Conservation (phyloP, 2,888 invertebrate species). For the Drosophila birchii region DNA sequence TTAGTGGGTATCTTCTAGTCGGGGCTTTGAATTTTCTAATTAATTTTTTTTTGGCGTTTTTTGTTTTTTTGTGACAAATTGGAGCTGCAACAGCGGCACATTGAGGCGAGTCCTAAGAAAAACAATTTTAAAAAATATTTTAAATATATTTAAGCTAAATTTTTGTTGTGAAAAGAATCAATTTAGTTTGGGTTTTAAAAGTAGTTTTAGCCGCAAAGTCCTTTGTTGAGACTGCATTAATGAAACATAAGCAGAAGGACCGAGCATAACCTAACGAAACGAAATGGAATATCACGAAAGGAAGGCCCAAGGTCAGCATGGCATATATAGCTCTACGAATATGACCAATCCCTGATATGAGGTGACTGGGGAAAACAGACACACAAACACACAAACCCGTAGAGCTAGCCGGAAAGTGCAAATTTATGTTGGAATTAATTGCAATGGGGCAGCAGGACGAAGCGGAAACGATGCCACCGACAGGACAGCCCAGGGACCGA, state of each 20-base stretch:
- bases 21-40: background rate
- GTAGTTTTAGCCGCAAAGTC: background rate
- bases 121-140: no score
- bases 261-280: background rate
- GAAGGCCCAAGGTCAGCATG: conserved; percentile 22
- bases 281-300: background rate
- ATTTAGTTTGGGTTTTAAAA: background rate
- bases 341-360: conserved; percentile 10
- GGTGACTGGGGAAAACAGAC: conserved; percentile 23
- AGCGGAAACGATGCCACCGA: conserved; percentile 5
- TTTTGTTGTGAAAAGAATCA: no score
- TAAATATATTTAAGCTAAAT: background rate
- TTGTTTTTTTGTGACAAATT: background rate
- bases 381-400: background rate
- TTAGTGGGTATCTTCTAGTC: background rate
- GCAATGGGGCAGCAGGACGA: conserved; percentile 27
- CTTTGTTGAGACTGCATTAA: background rate
- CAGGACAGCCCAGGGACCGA: conserved; percentile 15
- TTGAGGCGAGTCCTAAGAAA: background rate
- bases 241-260: background rate
- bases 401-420: conserved; percentile 35
- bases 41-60: background rate
- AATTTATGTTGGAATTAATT: conserved; percentile 55
- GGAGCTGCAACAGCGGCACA: background rate
- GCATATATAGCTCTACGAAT: conserved; percentile 4